Percentiles rank a stretch among this genome's conserved stretches.
Conservation (phyloP, 2,888 invertebrate genomes). For the Sisyra nigra region DNA sequence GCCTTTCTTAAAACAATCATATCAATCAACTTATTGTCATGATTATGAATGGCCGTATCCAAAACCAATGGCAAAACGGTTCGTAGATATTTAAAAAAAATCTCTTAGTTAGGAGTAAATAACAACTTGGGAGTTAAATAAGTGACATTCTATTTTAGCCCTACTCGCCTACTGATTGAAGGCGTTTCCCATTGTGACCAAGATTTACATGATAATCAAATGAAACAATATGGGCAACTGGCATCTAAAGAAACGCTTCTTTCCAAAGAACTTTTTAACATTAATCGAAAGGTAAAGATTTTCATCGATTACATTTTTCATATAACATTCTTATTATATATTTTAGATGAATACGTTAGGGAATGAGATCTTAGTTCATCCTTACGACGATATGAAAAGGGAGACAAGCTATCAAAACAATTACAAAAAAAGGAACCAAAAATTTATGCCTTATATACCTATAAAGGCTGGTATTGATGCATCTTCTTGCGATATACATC, state of each 20-base stretch:
- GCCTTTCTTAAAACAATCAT: constrained; percentile 21
- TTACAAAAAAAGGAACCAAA: constrained; percentile 39
- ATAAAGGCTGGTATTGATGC: constrained; percentile 44
- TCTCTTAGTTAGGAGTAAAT: constrained; percentile 6
- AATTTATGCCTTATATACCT: constrained; percentile 34
- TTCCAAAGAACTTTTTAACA: constrained; percentile 33
- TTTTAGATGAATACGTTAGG: constrained; percentile 40
- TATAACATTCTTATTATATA: constrained; percentile 1
- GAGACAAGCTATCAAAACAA: constrained; percentile 43
- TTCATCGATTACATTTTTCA: constrained; percentile 7
- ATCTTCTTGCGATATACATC: constrained; percentile 38
- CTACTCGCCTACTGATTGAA: constrained; percentile 41
- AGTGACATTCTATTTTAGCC: constrained; percentile 26
- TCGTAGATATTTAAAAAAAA: constrained; percentile 14
- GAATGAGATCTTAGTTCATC: constrained; percentile 44
- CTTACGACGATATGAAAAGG: constrained; percentile 46
- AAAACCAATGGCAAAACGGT: constrained; percentile 38
- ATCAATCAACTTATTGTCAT: constrained; percentile 29
- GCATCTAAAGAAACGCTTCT: constrained; percentile 41
- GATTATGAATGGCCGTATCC: constrained; percentile 44
- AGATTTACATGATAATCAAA: constrained; percentile 39
- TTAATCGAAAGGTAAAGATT: constrained; percentile 30
- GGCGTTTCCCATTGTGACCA: constrained; percentile 48
- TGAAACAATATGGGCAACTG: constrained; percentile 42
- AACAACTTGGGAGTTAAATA: constrained; percentile 5